Evolutionary conservation across 2,797 vertebrate species (phyloP), one percentile per base, ranked within the genome.

Genomic region (Molossus alvarezi): DNA sequence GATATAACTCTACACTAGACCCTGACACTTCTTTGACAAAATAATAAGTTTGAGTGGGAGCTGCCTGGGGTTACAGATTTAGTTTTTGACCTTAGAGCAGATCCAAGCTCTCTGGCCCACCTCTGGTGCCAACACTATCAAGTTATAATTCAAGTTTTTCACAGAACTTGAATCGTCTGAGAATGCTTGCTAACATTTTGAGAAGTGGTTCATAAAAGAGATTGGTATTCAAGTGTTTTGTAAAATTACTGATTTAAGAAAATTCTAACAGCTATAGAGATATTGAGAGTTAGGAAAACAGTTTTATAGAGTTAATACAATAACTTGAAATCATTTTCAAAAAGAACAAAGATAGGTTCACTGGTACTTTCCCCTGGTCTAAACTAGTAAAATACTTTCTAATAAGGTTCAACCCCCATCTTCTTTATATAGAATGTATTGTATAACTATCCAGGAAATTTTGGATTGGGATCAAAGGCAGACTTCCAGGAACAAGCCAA

Each of bases 201-300:
- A 87, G 57, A 80, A 18, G 29, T 51, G 25, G 18, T 85, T 93
- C 81, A 83, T 79, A 77, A 91, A 91, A 82, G 17, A 17, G 12
- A 27, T 48, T 48, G 4, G 13, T 64, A 67, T 96, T 85, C 20
- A 72, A 88, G 79, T 81, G 18, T 76, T 86, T 91, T 60, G 17
- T 84, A 90, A 93, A 96, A 57, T 87, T 69, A 88, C 33, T 58
- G 51, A 88, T 94, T 94, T 86, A 48, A 91, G 60, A 95, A 96
- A 94, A 95, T 45, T 77, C 10, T 79, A 77, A 62, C 77, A 85
- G 80, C 41, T 85, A 48, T 41, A 84, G 25, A 89, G 53, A 91
- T 90, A 79, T 23, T 57, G 51, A 73, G 23, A 91, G 41, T 93
- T 80, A 91, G 65, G 33, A 89, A 91, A 84, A 89, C 18, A 80